A percentile compares a stretch with the other conserved stretches of the same genome.
Evolutionary conservation across 2,113 vertebrate genomes (phyloP).

Genomic region (Clarias magur): DNA sequence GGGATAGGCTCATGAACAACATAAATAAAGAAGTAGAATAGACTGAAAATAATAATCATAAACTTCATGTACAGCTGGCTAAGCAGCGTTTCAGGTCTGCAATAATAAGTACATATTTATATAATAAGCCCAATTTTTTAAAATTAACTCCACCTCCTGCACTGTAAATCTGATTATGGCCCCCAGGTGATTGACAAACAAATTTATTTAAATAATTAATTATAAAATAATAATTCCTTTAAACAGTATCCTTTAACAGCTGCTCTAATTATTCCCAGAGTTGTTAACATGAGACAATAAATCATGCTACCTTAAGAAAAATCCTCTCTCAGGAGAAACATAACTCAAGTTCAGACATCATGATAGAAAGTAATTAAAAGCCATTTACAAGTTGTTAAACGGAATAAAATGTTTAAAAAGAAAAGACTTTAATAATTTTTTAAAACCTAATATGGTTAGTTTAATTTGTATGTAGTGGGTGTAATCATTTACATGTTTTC

Average conservation of each 20-base stretch:
- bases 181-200: neutral
- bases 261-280: neutral
- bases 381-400: too few species aligned
- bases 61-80: too few species aligned
- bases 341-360: too few species aligned
- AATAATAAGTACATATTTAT: neutral
- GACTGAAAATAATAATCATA: neutral
- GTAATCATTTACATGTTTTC: too few species aligned
- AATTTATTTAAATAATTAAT: neutral
- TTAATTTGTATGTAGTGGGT: too few species aligned
- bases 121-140: neutral
- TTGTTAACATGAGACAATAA: neutral
- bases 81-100: neutral
- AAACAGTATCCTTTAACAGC: neutral
- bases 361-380: neutral
- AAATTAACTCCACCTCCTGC: neutral
- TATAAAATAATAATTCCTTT: neutral
- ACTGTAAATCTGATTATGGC: neutral
- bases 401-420: too few species aligned
- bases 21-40: neutral
- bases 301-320: neutral
- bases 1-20: too few species aligned
- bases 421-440: too few species aligned
- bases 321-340: neutral
- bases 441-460: too few species aligned